Conservation (phyloP, 1,140 invertebrate species). For the Plectrocnemia conspersa region DNA sequence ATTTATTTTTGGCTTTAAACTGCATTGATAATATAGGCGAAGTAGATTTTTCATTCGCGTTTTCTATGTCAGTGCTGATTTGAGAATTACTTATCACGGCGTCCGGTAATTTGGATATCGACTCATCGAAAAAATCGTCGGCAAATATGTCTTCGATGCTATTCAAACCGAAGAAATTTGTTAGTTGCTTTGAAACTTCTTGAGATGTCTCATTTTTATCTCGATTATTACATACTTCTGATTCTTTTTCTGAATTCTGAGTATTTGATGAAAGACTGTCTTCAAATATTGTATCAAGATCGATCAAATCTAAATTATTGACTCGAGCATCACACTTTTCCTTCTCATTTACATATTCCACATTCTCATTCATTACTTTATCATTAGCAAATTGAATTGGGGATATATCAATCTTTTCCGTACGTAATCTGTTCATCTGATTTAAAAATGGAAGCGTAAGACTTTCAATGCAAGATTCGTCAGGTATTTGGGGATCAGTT, state of each 20-base stretch:
- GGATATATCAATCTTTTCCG: no score
- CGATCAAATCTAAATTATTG: slow-evolving; percentile 42
- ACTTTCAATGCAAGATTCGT: no score
- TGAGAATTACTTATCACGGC: slow-evolving; percentile 1
- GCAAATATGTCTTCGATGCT: slow-evolving; percentile 48
- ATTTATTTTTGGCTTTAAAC: no score
- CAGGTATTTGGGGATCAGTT: no score
- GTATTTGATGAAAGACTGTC: not conserved
- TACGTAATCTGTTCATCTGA: no score
- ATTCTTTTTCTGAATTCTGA: not conserved
- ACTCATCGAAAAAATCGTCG: slow-evolving; percentile 37
- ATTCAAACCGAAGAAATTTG: slow-evolving; percentile 45
- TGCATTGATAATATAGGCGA: no score
- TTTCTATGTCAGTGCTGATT: not conserved
- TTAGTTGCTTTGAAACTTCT: slow-evolving; percentile 35
- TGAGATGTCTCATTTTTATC: not conserved
- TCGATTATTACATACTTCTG: not conserved
- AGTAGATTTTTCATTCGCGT: not conserved
- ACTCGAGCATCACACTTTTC: no score
- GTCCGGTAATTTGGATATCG: not conserved
- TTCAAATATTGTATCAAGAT: slow-evolving; percentile 46
- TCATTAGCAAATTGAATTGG: no score
- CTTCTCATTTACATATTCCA: no score
- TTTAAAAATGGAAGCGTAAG: no score
- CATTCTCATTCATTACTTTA: no score